Evolutionary conservation across 2,888 invertebrate genomes (phyloP), one percentile per base, ranked within the genome.

Genomic region (Petrolisthes cinctipes): DNA sequence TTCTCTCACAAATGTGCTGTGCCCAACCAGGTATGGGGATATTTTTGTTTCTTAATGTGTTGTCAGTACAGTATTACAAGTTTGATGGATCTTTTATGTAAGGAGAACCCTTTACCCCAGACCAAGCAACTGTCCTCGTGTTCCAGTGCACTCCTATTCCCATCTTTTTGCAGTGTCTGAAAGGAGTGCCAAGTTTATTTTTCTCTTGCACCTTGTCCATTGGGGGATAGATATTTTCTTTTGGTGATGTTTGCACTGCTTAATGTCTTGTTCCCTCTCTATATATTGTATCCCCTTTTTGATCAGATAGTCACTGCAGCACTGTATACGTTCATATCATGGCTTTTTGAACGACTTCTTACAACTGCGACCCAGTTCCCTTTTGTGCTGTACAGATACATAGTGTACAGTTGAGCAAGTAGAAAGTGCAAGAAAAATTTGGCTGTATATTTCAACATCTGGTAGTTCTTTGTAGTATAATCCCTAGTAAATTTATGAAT

Each of bases 11-110:
- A 61, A 57, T 84, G 61, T 78, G 84, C 84, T 78, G 84, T 84
- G 84, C 78, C 84, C 84, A 84, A 84, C 78, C 84, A 78, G 84
- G 61, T 84, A 76, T 84, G 76, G 84, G 84, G 61, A 57, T 80
- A 37, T 37, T 37, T 79, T 20, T 56, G 57, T 80, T 11, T 5
- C 56, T 20, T 57, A 78, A 61, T 84, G 83, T 83, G 66, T 56
- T 83, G 66, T 84, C 78, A 78, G 66, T 61, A 61, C 78, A 78
- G 66, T 61, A 61, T 61, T 61, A 2, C 17, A 61, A 61, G 66
- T 61, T 61, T 61, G 66, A 17, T 14, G 9, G 9, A 9, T 14
- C 66, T 61, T 61, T 61, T 4, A 2, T 61, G 66, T 61, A 61
- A 61, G 66, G 11, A 14, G 66, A 61, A 61, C 66, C 66, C 66